Evolutionary conservation across 2,113 vertebrate genomes (phyloP), one percentile per base, ranked within the genome.

Genomic region (Tachysurus fulvidraco): DNA sequence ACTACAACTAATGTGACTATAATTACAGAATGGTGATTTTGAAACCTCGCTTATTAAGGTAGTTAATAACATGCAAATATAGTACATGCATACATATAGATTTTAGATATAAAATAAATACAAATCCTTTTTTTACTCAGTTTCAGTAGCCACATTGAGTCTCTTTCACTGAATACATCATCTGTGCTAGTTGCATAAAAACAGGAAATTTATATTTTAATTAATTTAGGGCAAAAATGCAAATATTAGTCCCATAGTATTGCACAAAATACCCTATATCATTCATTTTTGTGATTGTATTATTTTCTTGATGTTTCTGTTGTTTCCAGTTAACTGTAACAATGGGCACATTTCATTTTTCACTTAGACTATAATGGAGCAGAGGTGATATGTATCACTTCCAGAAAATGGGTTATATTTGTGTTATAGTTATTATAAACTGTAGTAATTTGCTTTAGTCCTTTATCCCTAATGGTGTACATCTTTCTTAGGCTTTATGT

Each of bases 401-500:
- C 28, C 41, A 71, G 86, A 78, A 71, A 81, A 85, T 52, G 11
- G 59, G 19, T 85, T n/a, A 60, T 83, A 52, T 88, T 55, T 55
- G 44, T 78, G 23, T 54, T 67, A 83, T 89, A 69, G 81, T 23
- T 85, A 83, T 91, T 73, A 65, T 85, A n/a, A 81, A 71, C 78
- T 83, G 59, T 92, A 91, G 92, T 88, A 92, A 94, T 91, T 91
- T 93, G 84, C 90, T 93, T 90, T 92, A 89, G 89, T 91, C 57
- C 5, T 86, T 84, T 86, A 88, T 92, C 86, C 1, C 88, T 95
- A 88, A 0, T 94, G 69, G 57, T 88, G 74, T 88, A 91, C 94
- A 93, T 92, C 89, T 96, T 93, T 88, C 90, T 89, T 95, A 95
- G 96, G 95, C 95, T 97, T 92, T 96, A 95, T 91, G 96, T 95